phyloP scores from a whole-genome alignment of 1,140 invertebrate species.

The Tribolium madens region DNA sequence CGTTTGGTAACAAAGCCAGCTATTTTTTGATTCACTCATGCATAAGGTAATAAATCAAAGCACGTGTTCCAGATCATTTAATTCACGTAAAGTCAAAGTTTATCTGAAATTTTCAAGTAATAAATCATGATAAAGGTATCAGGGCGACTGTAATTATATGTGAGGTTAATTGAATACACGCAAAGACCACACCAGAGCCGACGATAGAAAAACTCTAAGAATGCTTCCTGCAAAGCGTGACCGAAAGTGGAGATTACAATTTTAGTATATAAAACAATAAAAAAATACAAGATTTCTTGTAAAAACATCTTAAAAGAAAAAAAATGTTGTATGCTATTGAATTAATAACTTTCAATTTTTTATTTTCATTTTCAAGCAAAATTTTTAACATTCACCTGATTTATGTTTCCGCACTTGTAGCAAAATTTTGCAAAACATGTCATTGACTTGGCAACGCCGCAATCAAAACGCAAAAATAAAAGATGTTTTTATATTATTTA shows the following conservation, averaged over 20 bases:
- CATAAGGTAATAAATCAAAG: constrained; percentile 21
- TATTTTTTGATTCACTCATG: not conserved
- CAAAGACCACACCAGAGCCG: constrained; percentile 25
- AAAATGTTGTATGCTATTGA: too few relatives aligned
- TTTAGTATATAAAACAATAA: too few relatives aligned
- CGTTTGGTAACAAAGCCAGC: not conserved
- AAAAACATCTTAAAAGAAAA: too few relatives aligned
- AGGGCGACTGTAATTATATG: constrained; percentile 3
- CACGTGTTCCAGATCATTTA: constrained; percentile 29
- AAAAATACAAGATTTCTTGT: too few relatives aligned
- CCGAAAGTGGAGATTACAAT: not conserved
- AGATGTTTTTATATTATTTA: too few relatives aligned
- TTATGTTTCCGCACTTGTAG: too few relatives aligned
- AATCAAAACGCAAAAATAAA: too few relatives aligned
- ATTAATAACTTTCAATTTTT: too few relatives aligned
- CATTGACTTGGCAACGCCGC: too few relatives aligned
- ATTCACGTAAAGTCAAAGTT: constrained; percentile 28
- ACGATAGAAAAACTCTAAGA: not conserved
- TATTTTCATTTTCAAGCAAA: too few relatives aligned
- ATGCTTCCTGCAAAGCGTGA: constrained; percentile 13
- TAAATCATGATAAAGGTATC: constrained; percentile 32
- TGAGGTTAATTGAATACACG: constrained; percentile 28
- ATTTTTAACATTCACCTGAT: too few relatives aligned
- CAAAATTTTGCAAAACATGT: too few relatives aligned
- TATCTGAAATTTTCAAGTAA: constrained; percentile 22